Evolutionary conservation across 2,113 vertebrate species (phyloP), one percentile per base, ranked within the genome.

Genomic region (Astatoreochromis straeleni): DNA sequence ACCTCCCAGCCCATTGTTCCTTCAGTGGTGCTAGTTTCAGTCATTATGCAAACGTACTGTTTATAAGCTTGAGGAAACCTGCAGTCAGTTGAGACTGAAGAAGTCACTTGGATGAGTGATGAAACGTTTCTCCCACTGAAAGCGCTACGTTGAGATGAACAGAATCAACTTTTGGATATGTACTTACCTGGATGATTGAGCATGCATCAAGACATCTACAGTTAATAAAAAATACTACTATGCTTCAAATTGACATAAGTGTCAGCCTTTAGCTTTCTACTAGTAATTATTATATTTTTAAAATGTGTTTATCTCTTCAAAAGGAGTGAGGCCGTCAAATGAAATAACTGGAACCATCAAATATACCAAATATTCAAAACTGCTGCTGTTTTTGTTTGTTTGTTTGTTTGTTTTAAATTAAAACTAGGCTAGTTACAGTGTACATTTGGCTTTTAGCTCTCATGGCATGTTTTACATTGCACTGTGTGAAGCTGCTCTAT

Each of bases 71-170:
- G 57, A 3, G 26, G 26, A 60, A 31, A 60, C 26, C 26, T 60
- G 57, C 57, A 60, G 57, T 31, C 2, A 60, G 3, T 4, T 0
- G 57, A 60, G 3, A 31, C 57, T 17, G 14, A 60, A 0, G 57
- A 60, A 31, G 57, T 17, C 3, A 31, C 26, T 31, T 60, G 26
- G 57, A 17, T 60, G 57, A 3, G 57, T 17, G 57, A 60, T 2
- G 14, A 60, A 60, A 60, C 2, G 0, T 60, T 60, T 60, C 57
- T 33, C 0, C 1, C 57, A 31, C 57, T 58, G 57, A 33, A 57
- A 57, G 14, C 7, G 24, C 0, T 57, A 14, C 12, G 3, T 57
- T 0, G 3, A 26, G 24, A 55, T 29, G 13, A 57, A 29, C 24
- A 57, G 54, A 57, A 29, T 57, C 54, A 57, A 57, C 54, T 57